Base-by-base conservation (phyloP, 1,140 invertebrate genomes). In the Drosophila ambigua region DNA sequence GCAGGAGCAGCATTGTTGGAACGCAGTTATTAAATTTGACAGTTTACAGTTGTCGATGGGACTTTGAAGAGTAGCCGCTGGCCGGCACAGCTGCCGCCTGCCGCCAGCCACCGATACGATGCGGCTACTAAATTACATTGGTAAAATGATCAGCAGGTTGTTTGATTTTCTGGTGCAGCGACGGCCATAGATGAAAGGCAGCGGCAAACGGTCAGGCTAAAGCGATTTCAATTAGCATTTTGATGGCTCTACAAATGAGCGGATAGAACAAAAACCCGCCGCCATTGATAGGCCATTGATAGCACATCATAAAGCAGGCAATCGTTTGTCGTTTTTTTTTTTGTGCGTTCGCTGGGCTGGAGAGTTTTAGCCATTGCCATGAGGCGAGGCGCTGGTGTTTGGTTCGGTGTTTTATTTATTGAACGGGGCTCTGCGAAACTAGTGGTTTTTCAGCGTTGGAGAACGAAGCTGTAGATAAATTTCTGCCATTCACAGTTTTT, bases 1-100 rank as follows among this genome's bases (percentile, higher is more conserved):
- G 24, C 26, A 45, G 20, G n/a, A 11, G 9, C 54, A 43, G 46
- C 57, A 76, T 83, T 88, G 83, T 88, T 76, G 67, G 35, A 75
- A 87, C 77, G 76, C 84, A 87, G 82, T 87, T 87, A 87, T 87
- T 87, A 87, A 87, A 87, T 87, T 88, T 87, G 82, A 87, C 82
- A 87, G 82, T 79, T 87, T 88, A 83, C 75, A 72, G 76, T 79
- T 75, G 67, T 26, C 82, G 75, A 54, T 69, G 23, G 23, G 65
- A 20, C 76, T 88, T 87, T 88, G 79, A 79, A 55, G 72, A 39
- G 35, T 13, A 39, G 35, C 35, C 45, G 16, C 8, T 15, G 20
- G 20, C 20, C 20, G 20, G 1, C 20, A 20, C 20, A 20, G 20
- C 20, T 20, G 66, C 78, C 74, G 83, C 61, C 54, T 20, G 66